Base-by-base conservation (phyloP, 2,888 invertebrate genomes). In the Catocala nupta region DNA sequence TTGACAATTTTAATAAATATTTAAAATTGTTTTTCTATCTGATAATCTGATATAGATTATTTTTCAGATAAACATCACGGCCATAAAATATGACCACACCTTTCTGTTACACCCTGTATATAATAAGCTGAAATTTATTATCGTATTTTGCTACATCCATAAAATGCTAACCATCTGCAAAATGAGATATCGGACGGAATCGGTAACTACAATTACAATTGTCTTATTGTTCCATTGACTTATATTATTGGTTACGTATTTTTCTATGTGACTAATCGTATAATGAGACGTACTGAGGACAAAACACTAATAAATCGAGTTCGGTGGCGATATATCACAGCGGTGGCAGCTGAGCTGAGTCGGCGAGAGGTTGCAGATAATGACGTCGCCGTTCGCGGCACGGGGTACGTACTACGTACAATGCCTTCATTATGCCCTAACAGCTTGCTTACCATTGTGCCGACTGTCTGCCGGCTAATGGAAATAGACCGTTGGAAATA, bases 361-460 rank as follows among this genome's bases (percentile, higher is more conserved):
- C 84, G 85, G 81, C 84, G 77, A 80, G 84, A 84, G 86, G 85
- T 86, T 84, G 86, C 87, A 84, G 82, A 85, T 90, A 90, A 90
- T 90, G 89, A 88, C 88, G 87, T 88, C 87, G 87, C 80, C 81
- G 80, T 78, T 77, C 81, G 84, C 81, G 84, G 76, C 73, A 74
- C 74, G 73, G 70, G 74, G 8, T 39, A 39, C 1, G 25, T 25
- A 25, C 25, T 77, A 75, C 80, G 76, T 81, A 91, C 92, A 91
- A 91, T 90, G 84, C 88, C 89, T 90, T 91, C 90, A 91, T 91
- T 91, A 91, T 88, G 81, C 81, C 77, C 82, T 84, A 86, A 85
- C 89, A 87, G 89, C 90, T 90, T 88, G 90, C 91, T 89, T 87
- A 87, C 89, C 84, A 90, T 90, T 89, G 88, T 87, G 85, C 82